Base-by-base conservation (phyloP, 2,797 vertebrate species). In the Odontamblyopus rebecca region DNA sequence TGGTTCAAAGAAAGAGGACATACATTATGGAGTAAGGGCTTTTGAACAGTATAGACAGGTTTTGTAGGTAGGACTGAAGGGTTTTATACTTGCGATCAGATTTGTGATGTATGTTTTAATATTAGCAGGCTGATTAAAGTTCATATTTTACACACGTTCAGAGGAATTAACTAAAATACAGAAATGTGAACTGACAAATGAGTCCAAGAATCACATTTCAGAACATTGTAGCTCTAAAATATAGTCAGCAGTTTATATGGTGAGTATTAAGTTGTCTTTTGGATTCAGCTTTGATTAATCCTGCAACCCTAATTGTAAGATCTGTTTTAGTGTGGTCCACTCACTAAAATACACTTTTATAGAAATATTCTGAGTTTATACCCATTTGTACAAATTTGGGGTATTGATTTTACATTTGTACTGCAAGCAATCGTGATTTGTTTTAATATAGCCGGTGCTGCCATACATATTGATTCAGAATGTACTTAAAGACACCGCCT, bases 341-440 rank as follows among this genome's bases (percentile, higher is more conserved):
- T 61, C 59, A 18, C 61, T n/a, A 62, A 62, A 38, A 64, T 38
- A 18, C 5, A 23, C 6, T 64, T 26, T 44, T 44, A 5, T 12
- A 19, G 16, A 19, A 38, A 35, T 35, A n/a, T 18, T 38, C 26
- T 65, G 51, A 53, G 61, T 72, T 50, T 38, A 50, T 80, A 56
- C 72, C 81, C 44, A 76, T 82, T 75, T 73, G 61, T 70, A 78
- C 77, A 69, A 74, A 74, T 71, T 74, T 61, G 63, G 67, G 48
- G 64, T 69, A 86, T 90, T 74, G 70, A 89, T 16, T 88, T 80
- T 83, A 48, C 71, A 67, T 75, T 87, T 83, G 75, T 50, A 61
- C 72, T 68, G 51, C 75, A 74, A 44, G 72, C 71, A 70, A 68
- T 79, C 73, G 68, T 79, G 74, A 80, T 61, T 19, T 12, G 27